Conservation (phyloP, 2,888 invertebrate genomes). For the Tyria jacobaeae region DNA sequence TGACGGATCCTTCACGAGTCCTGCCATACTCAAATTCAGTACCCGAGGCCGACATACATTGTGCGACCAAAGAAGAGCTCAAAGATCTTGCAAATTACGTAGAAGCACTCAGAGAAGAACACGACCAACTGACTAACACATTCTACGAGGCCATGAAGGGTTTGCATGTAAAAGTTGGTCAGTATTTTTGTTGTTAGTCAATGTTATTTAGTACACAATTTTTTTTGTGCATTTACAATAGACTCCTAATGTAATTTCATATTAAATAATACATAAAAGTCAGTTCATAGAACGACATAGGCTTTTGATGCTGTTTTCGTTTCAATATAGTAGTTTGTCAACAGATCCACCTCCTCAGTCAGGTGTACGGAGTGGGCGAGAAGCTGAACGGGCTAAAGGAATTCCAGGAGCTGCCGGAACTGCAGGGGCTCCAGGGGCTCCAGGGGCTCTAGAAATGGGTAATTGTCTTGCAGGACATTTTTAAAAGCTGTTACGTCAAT, state of each 20-base stretch:
- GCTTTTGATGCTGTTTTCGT: background rate
- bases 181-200: background rate
- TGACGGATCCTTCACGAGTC: background rate
- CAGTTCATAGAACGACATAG: background rate
- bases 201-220: too few relatives aligned
- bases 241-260: too few relatives aligned
- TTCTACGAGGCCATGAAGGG: slow-evolving; percentile 28
- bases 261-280: too few relatives aligned
- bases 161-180: slow-evolving; percentile 7
- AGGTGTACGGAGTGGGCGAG: background rate
- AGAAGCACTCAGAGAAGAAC: slow-evolving; percentile 52
- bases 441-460: background rate
- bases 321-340: background rate
- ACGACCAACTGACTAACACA: slow-evolving; percentile 58
- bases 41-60: background rate
- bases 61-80: slow-evolving; percentile 4
- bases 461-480: background rate
- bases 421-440: background rate
- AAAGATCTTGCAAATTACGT: slow-evolving; percentile 40
- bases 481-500: background rate
- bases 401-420: background rate
- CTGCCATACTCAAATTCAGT: background rate
- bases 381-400: background rate
- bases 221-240: too few relatives aligned
- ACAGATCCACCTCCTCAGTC: slow-evolving; percentile 1